phyloP scores from a whole-genome alignment of 30 jellyfish, hydroid and myxozoan species.

The Turritopsis dohrnii region DNA sequence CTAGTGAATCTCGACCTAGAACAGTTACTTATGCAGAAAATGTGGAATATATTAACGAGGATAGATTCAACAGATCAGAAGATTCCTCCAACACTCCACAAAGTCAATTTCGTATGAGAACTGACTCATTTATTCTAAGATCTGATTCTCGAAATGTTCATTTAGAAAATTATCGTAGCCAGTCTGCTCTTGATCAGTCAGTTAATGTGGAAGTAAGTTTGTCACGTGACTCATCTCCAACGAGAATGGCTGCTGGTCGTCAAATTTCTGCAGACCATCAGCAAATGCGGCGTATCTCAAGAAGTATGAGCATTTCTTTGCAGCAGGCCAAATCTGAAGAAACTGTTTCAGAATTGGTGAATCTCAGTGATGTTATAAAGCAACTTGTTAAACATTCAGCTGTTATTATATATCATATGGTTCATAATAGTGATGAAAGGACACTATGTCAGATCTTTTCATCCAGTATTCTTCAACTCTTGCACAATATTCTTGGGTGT shows the following conservation, averaged over 20 bases:
- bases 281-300: conserved; percentile 56
- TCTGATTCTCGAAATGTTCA: background rate
- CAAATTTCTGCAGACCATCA: conserved; percentile 20
- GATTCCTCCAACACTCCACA: background rate
- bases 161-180: background rate
- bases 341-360: conserved; percentile 41
- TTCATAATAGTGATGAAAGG: background rate
- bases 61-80: background rate
- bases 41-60: background rate
- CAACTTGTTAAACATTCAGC: conserved; percentile 58
- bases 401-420: conserved; percentile 49
- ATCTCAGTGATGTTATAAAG: conserved; percentile 43
- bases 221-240: background rate
- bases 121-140: conserved; percentile 22
- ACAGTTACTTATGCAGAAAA: conserved; percentile 14
- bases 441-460: background rate
- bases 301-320: conserved; percentile 66
- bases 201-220: background rate
- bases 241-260: background rate
- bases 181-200: conserved; percentile 6
- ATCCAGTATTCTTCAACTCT: background rate
- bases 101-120: background rate
- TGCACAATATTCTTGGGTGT: conserved; percentile 20
- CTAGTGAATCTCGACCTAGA: background rate
- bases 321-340: conserved; percentile 78